Conservation (phyloP, 1,140 invertebrate genomes). For the Drosophila sturtevanti region DNA sequence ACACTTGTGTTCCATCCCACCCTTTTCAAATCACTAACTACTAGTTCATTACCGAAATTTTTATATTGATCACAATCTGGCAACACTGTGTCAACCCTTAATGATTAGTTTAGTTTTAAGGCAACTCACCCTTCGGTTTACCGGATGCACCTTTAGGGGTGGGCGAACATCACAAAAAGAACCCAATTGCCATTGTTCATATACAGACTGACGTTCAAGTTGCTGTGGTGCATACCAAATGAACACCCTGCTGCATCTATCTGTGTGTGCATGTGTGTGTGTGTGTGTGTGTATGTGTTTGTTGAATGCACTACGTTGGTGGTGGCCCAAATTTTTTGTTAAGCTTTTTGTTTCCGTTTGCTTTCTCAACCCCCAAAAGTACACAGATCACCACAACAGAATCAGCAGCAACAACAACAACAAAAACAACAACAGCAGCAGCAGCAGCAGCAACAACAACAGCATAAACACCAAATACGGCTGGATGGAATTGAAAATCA, state of each 20-base stretch:
- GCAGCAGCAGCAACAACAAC: no score
- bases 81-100: not conserved
- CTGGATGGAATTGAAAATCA: not conserved
- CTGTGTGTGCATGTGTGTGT: no score
- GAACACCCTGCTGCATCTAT: not conserved
- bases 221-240: not conserved
- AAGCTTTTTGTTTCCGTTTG: constrained; percentile 1
- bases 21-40: no score
- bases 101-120: not conserved
- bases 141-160: constrained; percentile 1
- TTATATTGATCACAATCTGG: not conserved
- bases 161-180: not conserved
- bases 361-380: not conserved
- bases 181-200: not conserved
- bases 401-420: no score
- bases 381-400: constrained; percentile 1
- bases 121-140: not conserved
- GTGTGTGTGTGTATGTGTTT: no score
- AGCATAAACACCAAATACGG: not conserved
- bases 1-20: no score
- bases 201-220: not conserved
- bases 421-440: no score
- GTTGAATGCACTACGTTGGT: not conserved
- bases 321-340: not conserved
- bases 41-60: no score